Conservation (phyloP, 2,797 vertebrate species). For the Jordanella pulchra region DNA sequence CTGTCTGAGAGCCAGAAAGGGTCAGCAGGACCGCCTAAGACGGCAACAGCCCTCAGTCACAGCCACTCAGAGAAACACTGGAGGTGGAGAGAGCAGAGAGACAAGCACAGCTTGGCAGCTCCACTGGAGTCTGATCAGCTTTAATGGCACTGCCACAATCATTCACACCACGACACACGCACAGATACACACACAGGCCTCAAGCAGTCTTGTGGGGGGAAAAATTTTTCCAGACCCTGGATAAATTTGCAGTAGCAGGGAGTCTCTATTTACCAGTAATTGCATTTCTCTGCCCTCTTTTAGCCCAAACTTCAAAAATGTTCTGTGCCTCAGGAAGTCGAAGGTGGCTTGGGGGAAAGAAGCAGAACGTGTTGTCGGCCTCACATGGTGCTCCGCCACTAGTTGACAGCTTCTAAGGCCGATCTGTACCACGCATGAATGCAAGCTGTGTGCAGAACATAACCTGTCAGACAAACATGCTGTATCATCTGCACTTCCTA, state of each 20-base stretch:
- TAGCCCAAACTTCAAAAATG: slow-evolving; percentile 63
- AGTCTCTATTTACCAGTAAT: slow-evolving; percentile 82
- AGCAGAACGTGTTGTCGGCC: slow-evolving; percentile 65
- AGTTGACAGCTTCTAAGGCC: slow-evolving; percentile 66
- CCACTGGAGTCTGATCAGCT: slow-evolving; percentile 76
- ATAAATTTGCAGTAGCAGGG: slow-evolving; percentile 77
- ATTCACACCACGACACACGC: slow-evolving; percentile 60
- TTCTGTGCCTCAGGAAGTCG: slow-evolving; percentile 67
- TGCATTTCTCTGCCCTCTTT: slow-evolving; percentile 76
- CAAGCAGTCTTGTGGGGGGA: slow-evolving; percentile 66
- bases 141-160: slow-evolving; percentile 74
- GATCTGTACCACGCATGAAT: slow-evolving; percentile 58
- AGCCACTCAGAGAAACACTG: slow-evolving; percentile 62
- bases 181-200: slow-evolving; percentile 35
- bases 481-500: slow-evolving; percentile 40
- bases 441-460: slow-evolving; percentile 45
- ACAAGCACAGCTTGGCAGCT: slow-evolving; percentile 68
- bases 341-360: slow-evolving; percentile 59
- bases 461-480: slow-evolving; percentile 48
- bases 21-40: slow-evolving; percentile 58
- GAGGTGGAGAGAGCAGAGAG: slow-evolving; percentile 49
- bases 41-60: slow-evolving; percentile 61
- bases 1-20: slow-evolving; percentile 49
- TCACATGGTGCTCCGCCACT: slow-evolving; percentile 47
- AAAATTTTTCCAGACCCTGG: slow-evolving; percentile 70